Percentiles rank a stretch among this genome's conserved stretches.
Conservation (phyloP, 2,113 vertebrate species). For the Cygnus atratus region DNA sequence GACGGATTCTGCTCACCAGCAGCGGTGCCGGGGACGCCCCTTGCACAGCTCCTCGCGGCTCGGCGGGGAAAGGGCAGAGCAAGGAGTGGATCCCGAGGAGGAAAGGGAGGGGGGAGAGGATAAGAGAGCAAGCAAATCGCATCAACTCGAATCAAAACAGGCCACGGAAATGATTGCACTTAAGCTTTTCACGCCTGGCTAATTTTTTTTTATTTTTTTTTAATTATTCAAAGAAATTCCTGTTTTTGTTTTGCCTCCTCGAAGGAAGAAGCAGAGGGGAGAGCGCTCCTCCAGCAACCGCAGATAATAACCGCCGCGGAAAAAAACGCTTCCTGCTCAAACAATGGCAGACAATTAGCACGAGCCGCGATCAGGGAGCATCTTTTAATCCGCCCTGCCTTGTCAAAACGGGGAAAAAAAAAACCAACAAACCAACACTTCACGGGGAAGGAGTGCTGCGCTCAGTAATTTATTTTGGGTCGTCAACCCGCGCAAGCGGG, state of each 20-base stretch:
- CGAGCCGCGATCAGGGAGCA: neutral
- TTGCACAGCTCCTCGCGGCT: neutral
- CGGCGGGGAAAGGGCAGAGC: neutral
- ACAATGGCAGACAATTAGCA: conserved; percentile 17
- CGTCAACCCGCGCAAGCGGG: rapidly evolving
- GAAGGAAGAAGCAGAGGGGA: conserved; percentile 12
- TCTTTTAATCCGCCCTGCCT: neutral
- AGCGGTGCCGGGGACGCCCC: neutral
- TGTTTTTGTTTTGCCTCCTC: conserved; percentile 39
- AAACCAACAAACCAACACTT: neutral
- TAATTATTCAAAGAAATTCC: conserved; percentile 41
- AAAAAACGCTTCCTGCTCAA: neutral
- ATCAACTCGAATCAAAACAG: conserved; percentile 4
- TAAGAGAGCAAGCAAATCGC: neutral
- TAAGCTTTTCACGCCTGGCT: conserved; percentile 49
- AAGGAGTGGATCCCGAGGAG: neutral
- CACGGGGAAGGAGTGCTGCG: neutral
- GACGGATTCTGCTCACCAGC: neutral
- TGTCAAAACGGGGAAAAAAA: neutral
- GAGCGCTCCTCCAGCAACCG: conserved; percentile 22
- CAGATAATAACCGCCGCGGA: neutral
- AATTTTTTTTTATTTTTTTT: neutral
- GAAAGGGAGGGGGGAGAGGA: neutral
- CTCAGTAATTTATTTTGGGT: neutral
- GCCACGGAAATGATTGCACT: neutral